These are phyloP conservation scores for Romanomermis culicivorax DNA, from an alignment of 2,888 invertebrate species.

Conservation along the genomic window DNA sequence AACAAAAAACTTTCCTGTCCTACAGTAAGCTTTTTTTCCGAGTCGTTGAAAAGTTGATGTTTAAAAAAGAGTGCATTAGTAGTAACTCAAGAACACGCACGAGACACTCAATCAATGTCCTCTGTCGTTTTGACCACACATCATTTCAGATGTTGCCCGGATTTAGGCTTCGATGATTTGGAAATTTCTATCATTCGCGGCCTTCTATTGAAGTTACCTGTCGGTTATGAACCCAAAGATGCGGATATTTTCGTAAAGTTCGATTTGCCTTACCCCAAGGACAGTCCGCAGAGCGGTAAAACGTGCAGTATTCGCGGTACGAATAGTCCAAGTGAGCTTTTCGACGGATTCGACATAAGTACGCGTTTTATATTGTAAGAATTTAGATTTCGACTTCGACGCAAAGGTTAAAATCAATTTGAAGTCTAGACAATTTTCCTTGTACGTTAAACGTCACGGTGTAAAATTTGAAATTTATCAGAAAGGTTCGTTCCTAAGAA, in stretches of 20 bases:
- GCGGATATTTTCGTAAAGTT: slow-evolving; percentile 76
- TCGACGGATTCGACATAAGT: background rate
- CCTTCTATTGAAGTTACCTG: slow-evolving; percentile 10
- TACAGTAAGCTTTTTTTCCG: slow-evolving; percentile 36
- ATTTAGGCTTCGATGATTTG: slow-evolving; percentile 33
- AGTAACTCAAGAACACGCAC: too few relatives aligned
- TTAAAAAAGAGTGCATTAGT: too few relatives aligned
- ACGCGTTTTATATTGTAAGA: background rate
- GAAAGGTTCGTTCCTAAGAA: slow-evolving; percentile 76
- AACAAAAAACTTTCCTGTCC: slow-evolving; percentile 55
- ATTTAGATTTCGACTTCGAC: slow-evolving; percentile 48
- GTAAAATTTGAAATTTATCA: slow-evolving; percentile 76
- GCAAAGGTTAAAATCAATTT: slow-evolving; percentile 59
- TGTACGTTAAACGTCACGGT: slow-evolving; percentile 66
- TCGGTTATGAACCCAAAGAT: slow-evolving; percentile 44
- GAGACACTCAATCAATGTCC: too few relatives aligned
- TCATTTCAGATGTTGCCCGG: slow-evolving; percentile 25
- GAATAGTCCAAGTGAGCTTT: slow-evolving; percentile 50
- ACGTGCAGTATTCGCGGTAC: slow-evolving; percentile 58
- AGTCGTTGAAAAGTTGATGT: too few relatives aligned
- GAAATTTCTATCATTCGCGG: slow-evolving; percentile 31
- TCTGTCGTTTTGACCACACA: background rate
- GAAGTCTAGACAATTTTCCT: slow-evolving; percentile 51
- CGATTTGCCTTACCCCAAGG: slow-evolving; percentile 72
- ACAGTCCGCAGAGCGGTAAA: slow-evolving; percentile 45